Percentiles rank a stretch among this genome's conserved stretches.
Conservation (phyloP, 2,888 invertebrate species). For the Barypeithes pellucidus region DNA sequence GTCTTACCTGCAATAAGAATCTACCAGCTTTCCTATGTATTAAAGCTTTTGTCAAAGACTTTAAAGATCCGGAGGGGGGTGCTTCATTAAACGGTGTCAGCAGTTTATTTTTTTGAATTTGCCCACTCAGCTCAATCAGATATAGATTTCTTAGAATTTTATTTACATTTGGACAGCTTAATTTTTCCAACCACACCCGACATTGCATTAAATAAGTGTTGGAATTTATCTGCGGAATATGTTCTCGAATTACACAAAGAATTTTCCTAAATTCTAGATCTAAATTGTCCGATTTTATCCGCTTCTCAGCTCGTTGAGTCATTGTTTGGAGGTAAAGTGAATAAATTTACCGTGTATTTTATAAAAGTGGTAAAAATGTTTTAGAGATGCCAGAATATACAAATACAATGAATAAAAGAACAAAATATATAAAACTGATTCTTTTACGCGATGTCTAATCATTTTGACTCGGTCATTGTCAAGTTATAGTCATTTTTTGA, state of each 20-base stretch:
- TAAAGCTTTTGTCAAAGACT: conserved; percentile 35
- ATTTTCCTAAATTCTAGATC: conserved; percentile 61
- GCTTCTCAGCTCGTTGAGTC: conserved; percentile 11
- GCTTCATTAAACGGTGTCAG: conserved; percentile 58
- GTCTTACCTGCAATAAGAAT: conserved; percentile 9
- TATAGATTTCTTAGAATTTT: conserved; percentile 58
- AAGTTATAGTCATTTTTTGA: background rate
- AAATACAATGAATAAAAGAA: conserved; percentile 44
- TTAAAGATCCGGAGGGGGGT: conserved; percentile 55
- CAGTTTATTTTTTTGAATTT: conserved; percentile 58
- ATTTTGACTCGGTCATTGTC: conserved; percentile 37
- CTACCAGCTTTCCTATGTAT: conserved; percentile 16
- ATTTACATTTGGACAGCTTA: conserved; percentile 54
- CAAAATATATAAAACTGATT: conserved; percentile 42
- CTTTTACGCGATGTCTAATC: conserved; percentile 38
- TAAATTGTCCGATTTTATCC: conserved; percentile 30
- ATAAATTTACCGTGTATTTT: conserved; percentile 35
- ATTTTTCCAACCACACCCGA: conserved; percentile 61
- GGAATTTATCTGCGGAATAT: conserved; percentile 59
- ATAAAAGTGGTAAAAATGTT: conserved; percentile 37
- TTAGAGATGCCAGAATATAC: conserved; percentile 37
- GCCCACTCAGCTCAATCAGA: conserved; percentile 58
- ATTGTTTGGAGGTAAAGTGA: conserved; percentile 25
- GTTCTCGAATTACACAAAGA: conserved; percentile 58
- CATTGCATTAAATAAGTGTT: conserved; percentile 57